These are phyloP conservation scores for Spodoptera picta DNA, from an alignment of 2,888 invertebrate species.

Conservation along the genomic window DNA sequence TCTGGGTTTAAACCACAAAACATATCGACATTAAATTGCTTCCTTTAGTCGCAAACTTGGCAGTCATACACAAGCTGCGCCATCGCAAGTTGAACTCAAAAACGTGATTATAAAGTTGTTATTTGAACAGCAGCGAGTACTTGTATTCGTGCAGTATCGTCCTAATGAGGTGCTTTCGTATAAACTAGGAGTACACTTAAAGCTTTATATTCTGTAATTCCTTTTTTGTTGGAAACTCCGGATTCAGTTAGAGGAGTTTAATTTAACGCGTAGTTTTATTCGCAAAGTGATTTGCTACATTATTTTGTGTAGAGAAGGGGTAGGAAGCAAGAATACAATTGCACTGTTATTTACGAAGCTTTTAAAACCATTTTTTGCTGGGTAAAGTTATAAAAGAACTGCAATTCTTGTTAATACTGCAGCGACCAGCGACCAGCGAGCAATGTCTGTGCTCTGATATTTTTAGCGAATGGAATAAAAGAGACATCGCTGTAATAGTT, in stretches of 20 bases:
- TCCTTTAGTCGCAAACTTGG: constrained; percentile 32
- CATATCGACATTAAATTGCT: constrained; percentile 42
- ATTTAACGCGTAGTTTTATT: constrained; percentile 43
- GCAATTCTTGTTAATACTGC: no score
- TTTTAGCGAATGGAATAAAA: no score
- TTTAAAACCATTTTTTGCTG: constrained; percentile 4
- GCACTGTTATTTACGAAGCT: neutral
- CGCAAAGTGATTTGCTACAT: constrained; percentile 39
- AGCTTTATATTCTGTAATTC: constrained; percentile 57
- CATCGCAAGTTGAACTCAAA: constrained; percentile 27
- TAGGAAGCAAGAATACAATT: constrained; percentile 6
- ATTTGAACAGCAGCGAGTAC: constrained; percentile 7
- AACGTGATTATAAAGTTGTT: neutral
- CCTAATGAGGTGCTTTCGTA: constrained; percentile 63
- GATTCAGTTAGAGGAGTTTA: constrained; percentile 53
- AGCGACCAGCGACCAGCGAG: no score
- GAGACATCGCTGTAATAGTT: no score
- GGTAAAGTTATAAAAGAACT: neutral
- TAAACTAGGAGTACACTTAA: constrained; percentile 52
- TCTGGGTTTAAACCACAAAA: constrained; percentile 12
- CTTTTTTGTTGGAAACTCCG: constrained; percentile 55
- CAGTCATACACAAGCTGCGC: constrained; percentile 1
- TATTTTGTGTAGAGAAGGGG: constrained; percentile 15
- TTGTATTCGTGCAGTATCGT: constrained; percentile 41
- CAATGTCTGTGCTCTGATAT: no score